Evolutionary conservation across 2,888 invertebrate species (phyloP), one percentile per base, ranked within the genome.

Genomic region (Brenthis hecate): DNA sequence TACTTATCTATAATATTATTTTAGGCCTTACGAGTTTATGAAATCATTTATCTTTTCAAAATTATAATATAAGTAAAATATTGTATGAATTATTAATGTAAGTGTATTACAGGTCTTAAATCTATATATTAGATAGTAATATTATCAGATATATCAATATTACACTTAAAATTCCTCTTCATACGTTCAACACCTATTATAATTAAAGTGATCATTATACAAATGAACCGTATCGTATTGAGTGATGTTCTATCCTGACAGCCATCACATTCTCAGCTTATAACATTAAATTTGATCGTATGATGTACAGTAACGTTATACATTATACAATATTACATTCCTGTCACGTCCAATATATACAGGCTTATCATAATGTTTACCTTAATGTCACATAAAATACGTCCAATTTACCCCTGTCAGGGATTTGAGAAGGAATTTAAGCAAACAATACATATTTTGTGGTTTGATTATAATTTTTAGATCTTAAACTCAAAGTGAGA

Each of bases 321-420:
- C 83, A 85, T 73, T 70, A 78, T 74, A 81, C 82, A 85, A 87
- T 89, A 90, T 91, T 87, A 89, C 87, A 90, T 89, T 89, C 89
- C 82, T 80, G 85, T 87, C 89, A 86, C 88, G 86, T 88, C 81
- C 80, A 75, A 78, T 71, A 65, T 74, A 72, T 73, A 73, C 71
- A 72, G 72, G 71, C 75, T 73, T 87, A 88, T 86, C 89, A 86
- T 85, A 90, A 87, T 84, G 85, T 81, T 77, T 82, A 80, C 81
- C 81, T 84, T 84, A 84, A 85, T 82, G 85, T 87, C 85, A 82
- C 79, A 80, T 81, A 60, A 60, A 81, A 85, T 82, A 84, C 82
- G 82, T 85, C 80, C 85, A 86, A 87, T 89, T 87, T 86, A 80
- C 80, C 79, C 83, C 80, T 85, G 85, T 85, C 84, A 81, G 77